Conservation (phyloP, 2,113 vertebrate species). For the Rhabdornis inornatus region DNA sequence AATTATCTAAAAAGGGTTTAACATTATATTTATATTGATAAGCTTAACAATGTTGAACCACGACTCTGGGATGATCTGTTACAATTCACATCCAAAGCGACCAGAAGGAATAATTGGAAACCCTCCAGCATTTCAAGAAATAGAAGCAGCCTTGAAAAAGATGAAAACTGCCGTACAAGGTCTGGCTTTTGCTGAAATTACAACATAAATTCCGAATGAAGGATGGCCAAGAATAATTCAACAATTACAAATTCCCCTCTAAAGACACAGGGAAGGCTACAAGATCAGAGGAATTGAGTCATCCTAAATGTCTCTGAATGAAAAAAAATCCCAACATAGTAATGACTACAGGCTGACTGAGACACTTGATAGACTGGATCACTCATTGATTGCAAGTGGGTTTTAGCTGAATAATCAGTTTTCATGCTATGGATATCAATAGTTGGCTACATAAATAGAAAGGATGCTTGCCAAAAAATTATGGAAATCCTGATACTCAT, state of each 20-base stretch:
- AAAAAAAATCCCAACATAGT: background rate
- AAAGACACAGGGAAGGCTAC: slow-evolving; percentile 50
- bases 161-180: slow-evolving; percentile 75
- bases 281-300: slow-evolving; percentile 55
- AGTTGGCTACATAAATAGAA: slow-evolving; percentile 16
- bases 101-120: slow-evolving; percentile 82
- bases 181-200: slow-evolving; percentile 76
- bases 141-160: slow-evolving; percentile 78
- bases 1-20: slow-evolving; percentile 79
- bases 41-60: slow-evolving; percentile 78
- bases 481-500: slow-evolving; percentile 13
- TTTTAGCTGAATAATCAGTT: slow-evolving; percentile 36
- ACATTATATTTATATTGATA: slow-evolving; percentile 81
- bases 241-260: slow-evolving; percentile 67
- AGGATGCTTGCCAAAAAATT: slow-evolving; percentile 23
- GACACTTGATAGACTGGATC: slow-evolving; percentile 32
- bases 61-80: slow-evolving; percentile 76
- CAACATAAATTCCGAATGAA: slow-evolving; percentile 79
- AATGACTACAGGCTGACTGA: slow-evolving; percentile 27
- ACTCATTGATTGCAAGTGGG: slow-evolving; percentile 14
- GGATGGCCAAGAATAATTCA: slow-evolving; percentile 74
- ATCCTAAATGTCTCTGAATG: slow-evolving; percentile 3
- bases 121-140: slow-evolving; percentile 77
- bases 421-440: slow-evolving; percentile 18
- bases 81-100: slow-evolving; percentile 77